Base-by-base conservation (phyloP, 2,113 vertebrate species). In the Silurus meridionalis region DNA sequence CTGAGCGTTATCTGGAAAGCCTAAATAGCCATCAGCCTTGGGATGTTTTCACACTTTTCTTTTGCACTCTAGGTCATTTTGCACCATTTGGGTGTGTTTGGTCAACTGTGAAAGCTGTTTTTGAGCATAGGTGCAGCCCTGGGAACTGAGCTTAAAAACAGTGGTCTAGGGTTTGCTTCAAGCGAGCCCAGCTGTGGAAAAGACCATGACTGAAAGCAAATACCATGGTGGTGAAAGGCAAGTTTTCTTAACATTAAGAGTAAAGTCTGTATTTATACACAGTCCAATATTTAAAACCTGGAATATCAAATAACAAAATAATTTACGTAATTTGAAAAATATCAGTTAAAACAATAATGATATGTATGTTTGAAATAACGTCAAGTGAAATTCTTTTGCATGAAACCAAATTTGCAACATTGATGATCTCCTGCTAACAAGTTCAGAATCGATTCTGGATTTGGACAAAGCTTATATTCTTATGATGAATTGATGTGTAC, bases 91-190 rank as follows among this genome's bases (percentile, higher is more conserved):
- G 78, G 4, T 61, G 57, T 48, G 78, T 61, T 46, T 80, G 28
- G 57, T 80, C 78, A 80, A 48, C 17, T 80, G 28, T 80, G 19
- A 80, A 80, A 80, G 57, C 10, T 80, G 78, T 61, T 80, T 80
- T 80, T 80, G 57, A 80, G 23, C 57, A 80, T 48, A 28, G 37
- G 25, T 79, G 57, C 28, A 48, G 19, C 11, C 58, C 57, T 80
- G 10, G n/a, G 57, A 80, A 61, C 78, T 61, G 78, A 80, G 78
- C 57, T 61, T 61, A 11, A 80, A 80, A 80, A 58, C 55, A 37
- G 72, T n/a, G 21, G 50, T 75, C 72, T 52, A 75, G 55, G 25
- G n/a, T 28, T 80, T 80, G 77, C 77, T 60, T 80, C 55, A 60
- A 80, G 55, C 57, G 75, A 78, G 25, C 77, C 60, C 15, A 58